Evolutionary conservation across 2,888 invertebrate genomes (phyloP), one percentile per base, ranked within the genome.

Genomic region (Drosophila crucigera): DNA sequence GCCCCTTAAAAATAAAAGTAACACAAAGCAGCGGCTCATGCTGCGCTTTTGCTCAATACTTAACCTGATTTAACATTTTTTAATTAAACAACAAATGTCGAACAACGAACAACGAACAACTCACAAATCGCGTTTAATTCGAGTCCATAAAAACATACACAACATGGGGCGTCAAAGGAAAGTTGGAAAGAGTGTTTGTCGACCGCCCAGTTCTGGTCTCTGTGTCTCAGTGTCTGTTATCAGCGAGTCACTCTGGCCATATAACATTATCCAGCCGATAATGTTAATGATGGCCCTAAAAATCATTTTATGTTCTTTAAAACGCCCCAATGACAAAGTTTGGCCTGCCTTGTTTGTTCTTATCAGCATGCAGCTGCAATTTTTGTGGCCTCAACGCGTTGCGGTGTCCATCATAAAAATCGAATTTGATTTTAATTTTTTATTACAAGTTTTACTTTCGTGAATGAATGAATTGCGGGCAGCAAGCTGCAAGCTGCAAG

Each of bases 221-320:
- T 31, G 7, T 31, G 7, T 39, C 33, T 41, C 58, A 55, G 4
- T 31, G 52, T 78, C 7, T 37, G 53, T 80, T 64, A 65, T 73
- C 80, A 70, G 33, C 55, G 66, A 47, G 16, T 47, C 25, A 25
- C 16, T 47, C 16, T 47, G 47, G 47, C 25, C 47, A 47, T 47
- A 47, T 47, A 47, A 28, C 30, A 59, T 50, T 59, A 61, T 71
- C 59, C 53, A 54, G 58, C 67, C 76, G 87, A 89, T 87, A 87
- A 82, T 83, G 87, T 89, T 87, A 89, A 87, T 87, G 87, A 84
- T 73, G 83, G 77, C 80, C 66, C 78, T 79, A 60, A 80, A 88
- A 79, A 53, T 68, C 55, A 55, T 83, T 86, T 89, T 72, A 89
- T 71, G 74, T 75, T 64, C 79, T 73, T 73, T 75, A 50, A 73